Conservation (phyloP, 2,797 vertebrate genomes). For the Paedocypris micromegethes region DNA sequence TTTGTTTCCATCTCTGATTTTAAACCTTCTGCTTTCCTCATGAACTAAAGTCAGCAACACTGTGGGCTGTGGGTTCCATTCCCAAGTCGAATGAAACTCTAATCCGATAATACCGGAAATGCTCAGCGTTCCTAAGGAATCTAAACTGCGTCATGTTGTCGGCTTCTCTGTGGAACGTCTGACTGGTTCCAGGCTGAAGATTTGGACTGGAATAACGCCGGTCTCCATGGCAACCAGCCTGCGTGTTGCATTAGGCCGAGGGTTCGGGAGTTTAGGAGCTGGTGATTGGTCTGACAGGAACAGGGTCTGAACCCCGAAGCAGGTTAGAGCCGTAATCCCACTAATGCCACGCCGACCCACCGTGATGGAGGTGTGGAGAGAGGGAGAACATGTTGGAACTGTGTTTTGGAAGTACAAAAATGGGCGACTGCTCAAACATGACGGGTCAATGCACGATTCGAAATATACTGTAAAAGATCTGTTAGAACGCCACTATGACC, state of each 20-base stretch:
- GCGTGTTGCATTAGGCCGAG: conserved; percentile 37
- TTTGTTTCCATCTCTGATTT: too few species aligned
- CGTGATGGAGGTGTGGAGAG: conserved; percentile 6
- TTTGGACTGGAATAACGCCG: conserved; percentile 43
- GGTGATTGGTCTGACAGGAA: conserved; percentile 57
- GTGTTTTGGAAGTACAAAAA: conserved; percentile 2
- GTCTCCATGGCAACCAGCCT: conserved; percentile 59
- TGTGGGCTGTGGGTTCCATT: too few species aligned
- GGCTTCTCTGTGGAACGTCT: background rate
- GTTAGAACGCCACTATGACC: too few species aligned
- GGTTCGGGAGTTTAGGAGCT: conserved; percentile 35
- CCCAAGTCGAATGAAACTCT: too few species aligned
- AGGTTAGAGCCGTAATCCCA: conserved; percentile 35
- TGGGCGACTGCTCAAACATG: conserved; percentile 12
- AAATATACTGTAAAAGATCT: too few species aligned
- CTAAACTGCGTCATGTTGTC: background rate
- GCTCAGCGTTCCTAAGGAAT: too few species aligned
- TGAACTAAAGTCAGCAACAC: too few species aligned
- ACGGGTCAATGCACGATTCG: too few species aligned
- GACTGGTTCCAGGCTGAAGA: conserved; percentile 12
- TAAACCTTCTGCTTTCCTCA: too few species aligned
- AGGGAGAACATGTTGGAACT: conserved; percentile 4
- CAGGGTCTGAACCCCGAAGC: conserved; percentile 27
- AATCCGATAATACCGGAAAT: too few species aligned
- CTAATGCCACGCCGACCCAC: conserved; percentile 6